Percentiles rank a stretch among this genome's conserved stretches.
These are phyloP conservation scores for Oscheius sp. DNA, from an alignment of 2,888 invertebrate genomes.

Conservation along the genomic window DNA sequence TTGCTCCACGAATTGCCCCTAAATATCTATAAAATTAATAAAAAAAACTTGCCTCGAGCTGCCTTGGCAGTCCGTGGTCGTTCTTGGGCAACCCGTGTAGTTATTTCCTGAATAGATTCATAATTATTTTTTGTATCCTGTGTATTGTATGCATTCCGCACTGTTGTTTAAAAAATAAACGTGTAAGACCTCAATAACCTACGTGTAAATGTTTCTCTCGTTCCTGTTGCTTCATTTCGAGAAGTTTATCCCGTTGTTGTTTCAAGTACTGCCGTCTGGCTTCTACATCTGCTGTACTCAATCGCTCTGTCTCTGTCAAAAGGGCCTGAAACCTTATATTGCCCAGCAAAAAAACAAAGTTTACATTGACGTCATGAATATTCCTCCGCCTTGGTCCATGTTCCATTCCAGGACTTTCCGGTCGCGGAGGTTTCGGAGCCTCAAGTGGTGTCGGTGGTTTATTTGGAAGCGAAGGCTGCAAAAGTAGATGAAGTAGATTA, in stretches of 20 bases:
- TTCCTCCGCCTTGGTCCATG: slow-evolving; percentile 51
- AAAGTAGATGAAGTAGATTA: not conserved
- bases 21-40: not conserved
- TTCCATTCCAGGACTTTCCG: slow-evolving; percentile 27
- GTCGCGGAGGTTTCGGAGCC: not conserved
- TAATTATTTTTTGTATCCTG: not conserved
- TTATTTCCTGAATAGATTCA: slow-evolving; percentile 42
- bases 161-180: not conserved
- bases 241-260: slow-evolving; percentile 88
- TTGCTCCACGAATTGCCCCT: slow-evolving; percentile 29
- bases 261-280: slow-evolving; percentile 87
- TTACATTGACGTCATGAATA: slow-evolving; percentile 54
- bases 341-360: not conserved
- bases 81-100: slow-evolving; percentile 43
- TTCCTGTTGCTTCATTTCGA: slow-evolving; percentile 88
- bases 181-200: not conserved
- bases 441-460: slow-evolving; percentile 9
- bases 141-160: too few species aligned
- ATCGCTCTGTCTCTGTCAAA: slow-evolving; percentile 41
- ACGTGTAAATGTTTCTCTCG: slow-evolving; percentile 79
- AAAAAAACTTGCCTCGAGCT: slow-evolving; percentile 75
- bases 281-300: slow-evolving; percentile 76
- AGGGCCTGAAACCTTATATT: slow-evolving; percentile 40
- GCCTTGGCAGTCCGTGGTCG: slow-evolving; percentile 62
- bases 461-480: slow-evolving; percentile 30